Evolutionary conservation across 2,888 invertebrate species (phyloP).

Genomic region (Habroteleia sp.): DNA sequence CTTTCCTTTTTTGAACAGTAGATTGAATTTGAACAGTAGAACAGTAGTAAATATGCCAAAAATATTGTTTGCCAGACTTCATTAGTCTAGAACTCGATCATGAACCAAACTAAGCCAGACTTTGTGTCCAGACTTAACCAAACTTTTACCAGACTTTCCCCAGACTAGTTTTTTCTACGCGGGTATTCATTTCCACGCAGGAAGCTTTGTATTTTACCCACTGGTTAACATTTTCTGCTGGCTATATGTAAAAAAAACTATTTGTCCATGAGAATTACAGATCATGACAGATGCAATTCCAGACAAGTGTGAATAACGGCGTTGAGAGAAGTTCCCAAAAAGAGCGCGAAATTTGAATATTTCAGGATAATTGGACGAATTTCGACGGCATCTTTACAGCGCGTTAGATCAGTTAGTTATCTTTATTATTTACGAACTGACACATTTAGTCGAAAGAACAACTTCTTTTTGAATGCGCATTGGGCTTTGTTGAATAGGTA

Average conservation of each 20-base stretch:
- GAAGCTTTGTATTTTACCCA: too few species aligned
- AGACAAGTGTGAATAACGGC: constrained; percentile 15
- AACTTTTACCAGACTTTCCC: too few species aligned
- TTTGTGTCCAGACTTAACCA: too few species aligned
- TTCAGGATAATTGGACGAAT: constrained; percentile 40
- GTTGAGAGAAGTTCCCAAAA: constrained; percentile 20
- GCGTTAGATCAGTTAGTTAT: constrained; percentile 27
- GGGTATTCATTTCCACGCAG: too few species aligned
- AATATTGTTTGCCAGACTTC: too few species aligned
- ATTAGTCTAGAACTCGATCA: too few species aligned
- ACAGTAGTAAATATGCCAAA: too few species aligned
- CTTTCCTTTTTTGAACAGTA: too few species aligned
- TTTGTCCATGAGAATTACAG: constrained; percentile 13
- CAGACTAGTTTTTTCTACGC: too few species aligned
- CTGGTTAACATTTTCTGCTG: neutral
- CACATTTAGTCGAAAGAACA: constrained; percentile 16
- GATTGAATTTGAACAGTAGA: too few species aligned
- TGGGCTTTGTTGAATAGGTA: constrained; percentile 6
- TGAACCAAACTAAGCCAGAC: too few species aligned
- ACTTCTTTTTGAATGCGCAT: constrained; percentile 13
- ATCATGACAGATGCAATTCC: constrained; percentile 19
- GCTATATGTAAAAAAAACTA: constrained; percentile 6
- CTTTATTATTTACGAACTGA: constrained; percentile 26
- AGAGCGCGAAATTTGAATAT: constrained; percentile 16
- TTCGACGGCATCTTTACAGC: constrained; percentile 35